A percentile compares a stretch with the other conserved stretches of the same genome.
Conservation (phyloP, 37 sponge, comb jelly and placozoan genomes). For the Lycopodina hypogea region DNA sequence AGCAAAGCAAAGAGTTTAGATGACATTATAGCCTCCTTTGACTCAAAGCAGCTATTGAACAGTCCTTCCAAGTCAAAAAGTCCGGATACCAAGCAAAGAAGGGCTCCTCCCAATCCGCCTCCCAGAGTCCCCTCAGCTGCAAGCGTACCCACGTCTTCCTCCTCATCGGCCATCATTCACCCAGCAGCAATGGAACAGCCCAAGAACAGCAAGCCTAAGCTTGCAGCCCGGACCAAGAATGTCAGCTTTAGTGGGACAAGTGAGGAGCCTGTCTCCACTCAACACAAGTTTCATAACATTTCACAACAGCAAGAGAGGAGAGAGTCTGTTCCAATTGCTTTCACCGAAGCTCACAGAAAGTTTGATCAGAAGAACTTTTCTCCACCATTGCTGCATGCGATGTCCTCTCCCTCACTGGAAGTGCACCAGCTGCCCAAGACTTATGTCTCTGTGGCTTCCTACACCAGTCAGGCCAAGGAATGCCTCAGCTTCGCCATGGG, state of each 20-base stretch:
- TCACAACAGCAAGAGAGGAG: slow-evolving; percentile 8
- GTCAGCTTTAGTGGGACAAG: too few relatives aligned
- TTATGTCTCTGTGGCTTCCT: slow-evolving; percentile 42
- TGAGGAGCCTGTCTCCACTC: too few relatives aligned
- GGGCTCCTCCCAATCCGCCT: slow-evolving; percentile 1
- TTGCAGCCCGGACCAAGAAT: background rate
- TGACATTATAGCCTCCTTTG: slow-evolving; percentile 28
- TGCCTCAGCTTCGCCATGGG: slow-evolving; percentile 56
- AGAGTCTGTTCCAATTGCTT: background rate
- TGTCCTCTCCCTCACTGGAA: background rate
- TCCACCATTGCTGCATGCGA: background rate
- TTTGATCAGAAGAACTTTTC: background rate
- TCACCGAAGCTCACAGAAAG: background rate
- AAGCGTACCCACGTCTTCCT: background rate
- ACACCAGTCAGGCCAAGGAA: slow-evolving; percentile 26
- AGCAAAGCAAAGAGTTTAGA: slow-evolving; percentile 38
- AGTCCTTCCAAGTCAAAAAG: background rate
- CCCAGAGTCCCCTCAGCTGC: background rate
- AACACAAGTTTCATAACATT: too few relatives aligned
- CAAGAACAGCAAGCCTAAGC: background rate
- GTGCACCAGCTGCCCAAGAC: background rate
- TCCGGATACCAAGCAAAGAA: slow-evolving; percentile 2
- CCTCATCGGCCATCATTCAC: background rate
- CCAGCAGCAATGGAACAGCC: background rate
- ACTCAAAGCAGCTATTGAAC: background rate